A percentile compares a stretch with the other conserved stretches of the same genome.
These are phyloP conservation scores for Mystacides longicornis DNA, from an alignment of 2,888 invertebrate genomes.

Conservation along the genomic window DNA sequence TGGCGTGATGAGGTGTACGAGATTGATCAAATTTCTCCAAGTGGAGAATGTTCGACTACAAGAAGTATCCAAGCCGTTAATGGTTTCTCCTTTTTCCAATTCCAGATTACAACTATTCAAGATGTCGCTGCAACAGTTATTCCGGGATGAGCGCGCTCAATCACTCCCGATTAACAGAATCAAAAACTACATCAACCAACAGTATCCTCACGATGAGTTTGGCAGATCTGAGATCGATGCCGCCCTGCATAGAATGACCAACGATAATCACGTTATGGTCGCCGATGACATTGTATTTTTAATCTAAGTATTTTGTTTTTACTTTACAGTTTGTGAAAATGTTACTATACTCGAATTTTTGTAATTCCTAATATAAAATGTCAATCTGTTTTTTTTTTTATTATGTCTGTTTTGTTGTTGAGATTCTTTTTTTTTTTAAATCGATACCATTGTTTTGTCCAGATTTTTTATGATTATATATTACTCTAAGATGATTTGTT, in stretches of 20 bases:
- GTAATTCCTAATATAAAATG: neutral
- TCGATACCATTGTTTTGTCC: no score
- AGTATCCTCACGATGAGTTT: conserved; percentile 53
- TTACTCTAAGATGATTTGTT: no score
- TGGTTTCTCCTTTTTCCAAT: no score
- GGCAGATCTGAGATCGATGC: conserved; percentile 63
- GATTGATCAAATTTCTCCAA: no score
- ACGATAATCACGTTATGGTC: conserved; percentile 88
- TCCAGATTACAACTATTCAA: conserved; percentile 60
- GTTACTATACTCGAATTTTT: neutral
- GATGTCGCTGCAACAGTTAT: conserved; percentile 63
- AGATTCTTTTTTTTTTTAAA: neutral
- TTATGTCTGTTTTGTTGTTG: neutral
- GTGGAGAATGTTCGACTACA: no score
- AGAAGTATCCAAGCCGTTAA: no score
- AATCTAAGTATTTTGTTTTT: conserved; percentile 51
- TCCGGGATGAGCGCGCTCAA: conserved; percentile 70
- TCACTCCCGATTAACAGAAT: conserved; percentile 63
- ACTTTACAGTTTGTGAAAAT: neutral
- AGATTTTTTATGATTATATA: no score
- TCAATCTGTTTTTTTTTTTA: neutral
- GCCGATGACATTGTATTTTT: conserved; percentile 77
- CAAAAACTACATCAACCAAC: conserved; percentile 55
- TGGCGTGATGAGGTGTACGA: no score
- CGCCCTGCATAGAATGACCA: conserved; percentile 76